Evolutionary conservation across 2,888 invertebrate species (phyloP).

Genomic region (Lucinisca nassula): DNA sequence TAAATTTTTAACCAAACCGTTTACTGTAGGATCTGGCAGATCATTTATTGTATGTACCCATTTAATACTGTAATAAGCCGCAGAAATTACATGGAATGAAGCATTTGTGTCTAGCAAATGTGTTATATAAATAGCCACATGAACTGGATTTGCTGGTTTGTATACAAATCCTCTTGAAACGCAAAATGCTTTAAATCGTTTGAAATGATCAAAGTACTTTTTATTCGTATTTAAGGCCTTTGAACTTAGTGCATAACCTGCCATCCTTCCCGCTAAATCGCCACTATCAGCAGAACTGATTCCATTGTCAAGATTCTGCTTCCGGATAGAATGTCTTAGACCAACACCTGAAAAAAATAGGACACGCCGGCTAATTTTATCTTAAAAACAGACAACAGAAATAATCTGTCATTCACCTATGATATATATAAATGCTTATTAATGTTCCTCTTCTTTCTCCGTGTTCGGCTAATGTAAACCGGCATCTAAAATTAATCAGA

Average conservation of each 20-base stretch:
- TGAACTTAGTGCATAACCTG: background rate
- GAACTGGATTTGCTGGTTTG: conserved; percentile 16
- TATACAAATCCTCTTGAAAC: background rate
- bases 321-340: background rate
- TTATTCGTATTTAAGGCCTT: background rate
- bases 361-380: background rate
- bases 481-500: no score
- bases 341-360: conserved; percentile 28
- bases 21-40: conserved; percentile 34
- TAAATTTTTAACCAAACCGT: conserved; percentile 8
- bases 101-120: background rate
- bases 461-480: no score
- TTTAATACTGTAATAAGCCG: conserved; percentile 30
- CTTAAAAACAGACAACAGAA: background rate
- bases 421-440: background rate
- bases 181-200: background rate
- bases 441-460: background rate
- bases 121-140: conserved; percentile 17
- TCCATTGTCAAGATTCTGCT: background rate
- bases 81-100: background rate
- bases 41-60: conserved; percentile 43
- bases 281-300: background rate
- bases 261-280: background rate
- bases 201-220: background rate
- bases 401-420: background rate